Percentiles rank a stretch among this genome's conserved stretches.
Evolutionary conservation across 2,797 vertebrate species (phyloP).

Genomic region (Gila robusta): DNA sequence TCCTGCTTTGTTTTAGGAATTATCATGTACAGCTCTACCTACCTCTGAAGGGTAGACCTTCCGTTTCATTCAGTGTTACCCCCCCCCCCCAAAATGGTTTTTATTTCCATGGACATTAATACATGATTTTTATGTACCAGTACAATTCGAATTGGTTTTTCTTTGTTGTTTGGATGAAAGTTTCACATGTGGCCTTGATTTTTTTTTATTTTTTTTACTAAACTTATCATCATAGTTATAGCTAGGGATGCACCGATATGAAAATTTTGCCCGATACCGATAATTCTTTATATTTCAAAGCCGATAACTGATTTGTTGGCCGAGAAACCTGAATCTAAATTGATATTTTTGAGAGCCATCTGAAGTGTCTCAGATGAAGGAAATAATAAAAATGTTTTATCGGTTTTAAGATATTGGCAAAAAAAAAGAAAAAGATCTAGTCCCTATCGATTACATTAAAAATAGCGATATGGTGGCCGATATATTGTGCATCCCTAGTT

Average conservation of each 20-base stretch:
- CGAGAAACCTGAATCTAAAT: too few species aligned
- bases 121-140: slow-evolving; percentile 71
- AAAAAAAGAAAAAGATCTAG: too few species aligned
- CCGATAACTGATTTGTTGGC: too few species aligned
- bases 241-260: too few species aligned
- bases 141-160: slow-evolving; percentile 47
- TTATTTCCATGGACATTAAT: slow-evolving; percentile 77
- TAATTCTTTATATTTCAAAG: too few species aligned
- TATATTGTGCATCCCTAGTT: background rate
- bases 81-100: slow-evolving; percentile 70
- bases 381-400: too few species aligned
- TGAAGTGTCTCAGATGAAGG: too few species aligned
- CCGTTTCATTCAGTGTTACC: slow-evolving; percentile 85
- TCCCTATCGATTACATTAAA: too few species aligned
- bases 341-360: too few species aligned
- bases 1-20: slow-evolving; percentile 60
- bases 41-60: slow-evolving; percentile 64
- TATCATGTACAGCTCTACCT: slow-evolving; percentile 58
- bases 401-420: too few species aligned
- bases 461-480: too few species aligned
- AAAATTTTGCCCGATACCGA: too few species aligned
- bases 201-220: background rate
- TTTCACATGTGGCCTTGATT: slow-evolving; percentile 37
- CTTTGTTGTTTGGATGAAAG: slow-evolving; percentile 8
- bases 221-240: background rate